Base-by-base conservation (phyloP, 64 coral and sea anemone genomes). In the Porites lutea region DNA sequence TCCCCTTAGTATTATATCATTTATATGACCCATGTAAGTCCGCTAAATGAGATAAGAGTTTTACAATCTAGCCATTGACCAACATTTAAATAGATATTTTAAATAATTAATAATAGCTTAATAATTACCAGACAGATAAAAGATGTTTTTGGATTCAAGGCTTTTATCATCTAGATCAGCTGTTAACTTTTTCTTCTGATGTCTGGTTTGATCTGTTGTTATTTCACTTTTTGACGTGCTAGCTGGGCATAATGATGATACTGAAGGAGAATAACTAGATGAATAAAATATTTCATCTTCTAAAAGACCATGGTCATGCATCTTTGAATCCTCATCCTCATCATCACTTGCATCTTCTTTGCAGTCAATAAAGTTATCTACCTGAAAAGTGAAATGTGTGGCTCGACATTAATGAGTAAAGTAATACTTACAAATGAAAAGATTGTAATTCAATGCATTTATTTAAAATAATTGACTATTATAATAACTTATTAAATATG, bases 301-400 rank as follows among this genome's bases (percentile, higher is more conserved):
- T 11, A 84, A 8, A 50, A 69, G 8, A 37, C 27, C 27, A 13
- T 46, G 18, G 18, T 84, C 27, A 16, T 46, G 9, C 45, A 23
- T 46, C 4, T 62, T 6, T 20, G n/a, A 48, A 13, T 69, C 16
- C 60, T 9, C 3, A 0, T 68, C 62, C 4, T 84, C 62, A 52
- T 48, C 62, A 21, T 27, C 81, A 8, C 81, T 84, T 19, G 10
- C 43, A 15, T 84, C 81, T 15, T 84, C 81, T 68, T 68, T 61
- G 69, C 37, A 84, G 18, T 84, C 81, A 20, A 84, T 63, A 84
- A 84, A 84, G 18, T 84, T 84, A 52, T 84, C 81, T 52, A 84
- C 81, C 81, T 84, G 62, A 37, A 59, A 80, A 4, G 27, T 60
- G 12, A 59, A 80, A 27, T n/a, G 21, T 5, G 66, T 21, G 21